Base-by-base conservation (phyloP, 1,140 invertebrate species). In the Heliconius nattereri region DNA sequence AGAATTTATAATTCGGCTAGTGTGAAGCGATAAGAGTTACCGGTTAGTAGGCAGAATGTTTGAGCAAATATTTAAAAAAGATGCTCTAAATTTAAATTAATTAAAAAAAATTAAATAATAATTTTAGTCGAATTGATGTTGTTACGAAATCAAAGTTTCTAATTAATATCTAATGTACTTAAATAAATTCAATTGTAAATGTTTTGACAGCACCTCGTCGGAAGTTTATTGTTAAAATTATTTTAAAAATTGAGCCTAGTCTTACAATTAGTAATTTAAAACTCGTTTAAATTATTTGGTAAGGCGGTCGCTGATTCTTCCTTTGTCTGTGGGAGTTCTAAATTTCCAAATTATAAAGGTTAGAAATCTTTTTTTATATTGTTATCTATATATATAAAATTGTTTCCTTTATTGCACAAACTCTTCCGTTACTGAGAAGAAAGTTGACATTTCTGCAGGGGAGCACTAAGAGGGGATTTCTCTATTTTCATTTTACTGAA, bases 71-170 rank as follows among this genome's bases (percentile, higher is more conserved):
- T 94, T 90, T 92, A 93, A 94, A 66, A 94, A 94, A 87, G 85
- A 91, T 90, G 93, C 93, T 94, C 93, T 86, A 84, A 87, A 85
- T 86, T 84, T 83, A 87, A 89, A 57, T 52, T 52, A 52, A 52
- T 52, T 7, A 52, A 57, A 57, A 57, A 57, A 57, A 89, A 89
- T 90, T 89, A 60, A 66, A 66, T 66, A 90, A 89, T 91, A 89
- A 89, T 91, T 92, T 89, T 93, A 93, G 92, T 93, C 89, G 89
- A 92, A 93, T 94, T 91, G 93, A 94, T 94, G 93, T 94, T 94
- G 92, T 94, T 94, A 83, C 90, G 76, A 91, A 92, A 90, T 92
- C 89, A 94, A 93, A 92, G 91, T 94, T 93, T 92, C 90, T 94
- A 94, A 94, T 92, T 87, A 91, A 85, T 52, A 52, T 52, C 49